Evolutionary conservation across 2,797 vertebrate genomes (phyloP).

Genomic region (Picus viridis): DNA sequence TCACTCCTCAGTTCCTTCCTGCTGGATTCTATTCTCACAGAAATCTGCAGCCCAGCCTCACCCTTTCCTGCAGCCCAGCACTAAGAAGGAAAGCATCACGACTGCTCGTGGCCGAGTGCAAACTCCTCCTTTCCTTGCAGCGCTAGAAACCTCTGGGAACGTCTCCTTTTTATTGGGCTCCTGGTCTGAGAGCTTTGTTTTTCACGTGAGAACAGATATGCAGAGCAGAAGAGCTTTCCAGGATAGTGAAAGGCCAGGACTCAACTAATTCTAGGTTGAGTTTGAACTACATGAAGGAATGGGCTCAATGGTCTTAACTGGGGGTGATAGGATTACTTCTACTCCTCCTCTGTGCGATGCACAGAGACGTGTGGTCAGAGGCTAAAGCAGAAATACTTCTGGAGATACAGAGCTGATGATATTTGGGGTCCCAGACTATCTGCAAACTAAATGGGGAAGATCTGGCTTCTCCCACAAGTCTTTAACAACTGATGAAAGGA

Average conservation of each 20-base stretch:
- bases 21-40: not conserved
- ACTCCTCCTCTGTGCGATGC: not conserved
- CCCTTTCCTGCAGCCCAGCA: not conserved
- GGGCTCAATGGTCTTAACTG: not conserved
- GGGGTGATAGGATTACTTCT: not conserved
- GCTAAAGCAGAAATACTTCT: not conserved
- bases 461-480: not conserved
- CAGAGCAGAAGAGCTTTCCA: not conserved
- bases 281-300: not conserved
- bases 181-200: not conserved
- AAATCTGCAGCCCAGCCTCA: not conserved
- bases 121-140: not conserved
- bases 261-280: not conserved
- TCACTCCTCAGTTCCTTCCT: constrained; percentile 11
- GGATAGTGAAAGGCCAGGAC: not conserved
- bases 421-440: not conserved
- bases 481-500: not conserved
- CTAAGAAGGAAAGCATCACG: not conserved
- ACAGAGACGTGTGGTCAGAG: not conserved
- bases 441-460: not conserved
- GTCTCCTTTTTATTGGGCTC: not conserved
- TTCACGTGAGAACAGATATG: not conserved
- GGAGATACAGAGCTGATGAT: not conserved
- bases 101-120: accelerated
- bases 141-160: not conserved